These are phyloP conservation scores for Cephus sareptanus DNA, from an alignment of 2,888 invertebrate genomes.

Conservation along the genomic window DNA sequence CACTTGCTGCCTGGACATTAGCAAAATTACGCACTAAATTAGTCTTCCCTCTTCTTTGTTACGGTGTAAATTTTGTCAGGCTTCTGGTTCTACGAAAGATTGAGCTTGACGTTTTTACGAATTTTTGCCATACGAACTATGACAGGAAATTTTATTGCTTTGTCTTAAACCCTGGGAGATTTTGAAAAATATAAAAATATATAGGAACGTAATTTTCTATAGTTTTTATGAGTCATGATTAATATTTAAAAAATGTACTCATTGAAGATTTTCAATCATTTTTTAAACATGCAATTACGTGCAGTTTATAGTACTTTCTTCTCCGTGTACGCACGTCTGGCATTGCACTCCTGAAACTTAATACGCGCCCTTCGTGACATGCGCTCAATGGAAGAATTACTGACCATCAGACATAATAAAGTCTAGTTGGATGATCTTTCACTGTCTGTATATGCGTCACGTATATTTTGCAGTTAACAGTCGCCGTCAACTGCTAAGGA, in stretches of 20 bases:
- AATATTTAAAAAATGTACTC: not conserved
- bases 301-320: not conserved
- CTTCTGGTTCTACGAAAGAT: not conserved
- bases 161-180: not conserved
- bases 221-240: not conserved
- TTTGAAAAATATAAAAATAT: not conserved
- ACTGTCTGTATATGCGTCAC: not conserved
- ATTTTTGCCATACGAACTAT: not conserved
- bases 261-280: not conserved
- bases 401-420: constrained; percentile 45
- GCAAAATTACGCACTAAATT: not conserved
- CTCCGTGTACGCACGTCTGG: not conserved
- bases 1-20: not conserved
- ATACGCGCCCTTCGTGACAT: constrained; percentile 31
- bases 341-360: not conserved
- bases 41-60: not conserved
- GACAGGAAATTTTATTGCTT: not conserved
- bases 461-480: not conserved
- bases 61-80: not conserved
- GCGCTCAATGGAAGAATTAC: constrained; percentile 50
- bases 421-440: constrained; percentile 21
- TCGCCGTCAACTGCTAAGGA: not conserved
- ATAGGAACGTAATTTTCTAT: not conserved
- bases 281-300: not conserved
- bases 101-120: not conserved